Conservation (phyloP, 2,888 invertebrate genomes). For the Tanytarsus gracilentus region DNA sequence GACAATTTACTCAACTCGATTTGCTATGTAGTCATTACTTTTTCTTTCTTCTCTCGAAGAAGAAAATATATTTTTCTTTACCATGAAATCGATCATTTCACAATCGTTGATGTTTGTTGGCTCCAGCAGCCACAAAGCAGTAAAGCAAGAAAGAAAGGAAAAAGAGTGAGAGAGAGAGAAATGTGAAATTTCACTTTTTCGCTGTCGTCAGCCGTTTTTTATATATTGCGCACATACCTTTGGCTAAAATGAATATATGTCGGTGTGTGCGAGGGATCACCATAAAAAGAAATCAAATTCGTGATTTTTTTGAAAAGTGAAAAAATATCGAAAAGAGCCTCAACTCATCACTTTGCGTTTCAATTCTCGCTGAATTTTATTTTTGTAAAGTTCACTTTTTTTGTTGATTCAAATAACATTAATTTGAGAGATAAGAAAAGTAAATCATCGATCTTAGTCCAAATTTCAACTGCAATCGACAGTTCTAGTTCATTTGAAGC, state of each 20-base stretch:
- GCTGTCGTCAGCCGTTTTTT: constrained; percentile 17
- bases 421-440: too few relatives aligned
- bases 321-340: not conserved
- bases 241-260: not conserved
- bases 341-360: too few relatives aligned
- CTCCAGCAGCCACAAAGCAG: not conserved
- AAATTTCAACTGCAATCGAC: not conserved
- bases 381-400: too few relatives aligned
- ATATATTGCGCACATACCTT: constrained; percentile 5
- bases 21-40: too few relatives aligned
- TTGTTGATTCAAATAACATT: too few relatives aligned
- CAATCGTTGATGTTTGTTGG: not conserved
- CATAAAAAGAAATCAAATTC: not conserved
- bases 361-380: too few relatives aligned
- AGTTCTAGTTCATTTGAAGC: not conserved
- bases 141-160: not conserved
- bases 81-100: constrained; percentile 15
- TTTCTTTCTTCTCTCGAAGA: too few relatives aligned
- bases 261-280: not conserved
- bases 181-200: constrained; percentile 29
- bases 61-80: not conserved
- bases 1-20: too few relatives aligned
- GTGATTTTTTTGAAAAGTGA: not conserved
- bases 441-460: constrained; percentile 2
- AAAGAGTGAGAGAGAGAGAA: not conserved